Conservation (phyloP, 2,888 invertebrate genomes). For the Hybos culiciformis region DNA sequence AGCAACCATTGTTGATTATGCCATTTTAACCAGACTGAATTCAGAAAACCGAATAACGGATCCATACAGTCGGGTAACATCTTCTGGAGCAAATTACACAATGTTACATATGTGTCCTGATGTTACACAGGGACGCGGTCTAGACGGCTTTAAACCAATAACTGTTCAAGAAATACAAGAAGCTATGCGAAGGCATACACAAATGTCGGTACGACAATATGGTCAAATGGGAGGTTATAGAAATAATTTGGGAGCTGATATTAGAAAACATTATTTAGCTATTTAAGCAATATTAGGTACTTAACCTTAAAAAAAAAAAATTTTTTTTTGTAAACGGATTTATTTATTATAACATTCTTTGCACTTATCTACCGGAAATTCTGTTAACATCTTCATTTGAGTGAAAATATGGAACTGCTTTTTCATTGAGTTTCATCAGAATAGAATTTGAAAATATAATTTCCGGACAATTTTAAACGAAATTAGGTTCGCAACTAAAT, state of each 20-base stretch:
- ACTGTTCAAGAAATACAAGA: slow-evolving; percentile 71
- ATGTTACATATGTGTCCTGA: slow-evolving; percentile 36
- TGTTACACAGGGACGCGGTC: slow-evolving; percentile 40
- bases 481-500: too few species aligned
- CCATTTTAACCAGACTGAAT: slow-evolving; percentile 68
- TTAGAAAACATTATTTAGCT: slow-evolving; percentile 28
- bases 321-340: neutral
- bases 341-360: neutral
- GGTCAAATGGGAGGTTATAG: slow-evolving; percentile 27
- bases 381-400: too few species aligned
- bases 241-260: slow-evolving; percentile 27
- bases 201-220: slow-evolving; percentile 28
- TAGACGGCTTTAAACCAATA: slow-evolving; percentile 54
- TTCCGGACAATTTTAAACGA: too few species aligned
- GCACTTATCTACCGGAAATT: too few species aligned
- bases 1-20: slow-evolving; percentile 74
- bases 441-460: too few species aligned
- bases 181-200: slow-evolving; percentile 53
- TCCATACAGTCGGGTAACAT: slow-evolving; percentile 49
- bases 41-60: slow-evolving; percentile 51
- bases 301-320: neutral
- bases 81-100: slow-evolving; percentile 29
- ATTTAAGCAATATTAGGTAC: slow-evolving; percentile 21
- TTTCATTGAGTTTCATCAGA: too few species aligned
- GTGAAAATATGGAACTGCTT: too few species aligned